phyloP scores from a whole-genome alignment of 64 coral and sea anemone species.

The Actinia equina region DNA sequence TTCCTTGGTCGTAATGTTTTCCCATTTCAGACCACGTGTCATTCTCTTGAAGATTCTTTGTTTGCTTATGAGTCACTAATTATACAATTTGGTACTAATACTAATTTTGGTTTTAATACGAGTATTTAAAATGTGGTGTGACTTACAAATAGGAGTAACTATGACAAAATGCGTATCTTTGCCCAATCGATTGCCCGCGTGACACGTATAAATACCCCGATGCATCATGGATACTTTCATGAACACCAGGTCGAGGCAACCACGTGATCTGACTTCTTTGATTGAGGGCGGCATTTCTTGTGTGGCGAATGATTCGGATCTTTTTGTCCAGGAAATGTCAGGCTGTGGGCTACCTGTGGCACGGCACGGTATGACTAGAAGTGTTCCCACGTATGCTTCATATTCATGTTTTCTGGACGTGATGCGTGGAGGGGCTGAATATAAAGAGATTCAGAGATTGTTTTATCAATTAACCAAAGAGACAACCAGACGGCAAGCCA shows the following conservation, averaged over 20 bases:
- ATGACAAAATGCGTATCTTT: not conserved
- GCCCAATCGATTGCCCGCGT: not conserved
- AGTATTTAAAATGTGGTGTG: not conserved
- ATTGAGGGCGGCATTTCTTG: not conserved
- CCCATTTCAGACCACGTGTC: too few species aligned
- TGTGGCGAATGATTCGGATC: not conserved
- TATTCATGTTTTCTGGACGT: not conserved
- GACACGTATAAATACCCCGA: not conserved
- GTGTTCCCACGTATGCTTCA: not conserved
- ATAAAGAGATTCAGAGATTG: not conserved
- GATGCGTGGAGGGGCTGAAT: not conserved
- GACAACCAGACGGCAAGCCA: too few species aligned
- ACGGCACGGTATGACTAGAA: not conserved
- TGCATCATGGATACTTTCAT: constrained; percentile 6
- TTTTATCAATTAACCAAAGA: too few species aligned
- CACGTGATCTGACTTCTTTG: not conserved
- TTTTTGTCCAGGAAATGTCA: not conserved
- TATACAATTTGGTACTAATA: not conserved
- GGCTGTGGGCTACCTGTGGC: not conserved
- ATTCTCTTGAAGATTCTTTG: too few species aligned
- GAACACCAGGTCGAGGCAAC: not conserved
- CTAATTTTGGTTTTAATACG: too few species aligned
- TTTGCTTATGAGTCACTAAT: too few species aligned
- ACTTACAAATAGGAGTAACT: not conserved
- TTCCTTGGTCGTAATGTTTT: too few species aligned